A percentile compares a stretch with the other conserved stretches of the same genome.
Evolutionary conservation across 1,140 invertebrate genomes (phyloP).

Genomic region (Hycleus phaleratus): DNA sequence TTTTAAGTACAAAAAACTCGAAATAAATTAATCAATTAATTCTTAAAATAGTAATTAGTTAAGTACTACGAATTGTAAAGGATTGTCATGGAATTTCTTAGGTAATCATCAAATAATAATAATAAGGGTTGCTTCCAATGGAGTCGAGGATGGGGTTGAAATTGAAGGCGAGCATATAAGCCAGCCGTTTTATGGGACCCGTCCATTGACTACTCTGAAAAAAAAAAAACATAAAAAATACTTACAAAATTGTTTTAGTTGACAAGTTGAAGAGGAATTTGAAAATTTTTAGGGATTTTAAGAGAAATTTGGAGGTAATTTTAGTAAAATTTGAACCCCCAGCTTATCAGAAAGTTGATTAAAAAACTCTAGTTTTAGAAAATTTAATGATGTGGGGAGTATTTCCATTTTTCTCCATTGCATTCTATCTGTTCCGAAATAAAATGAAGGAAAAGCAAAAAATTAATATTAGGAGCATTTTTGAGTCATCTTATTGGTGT

Average conservation of each 20-base stretch:
- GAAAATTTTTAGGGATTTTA: no score
- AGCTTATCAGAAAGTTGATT: no score
- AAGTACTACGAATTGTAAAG: constrained; percentile 6
- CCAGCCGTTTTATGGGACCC: constrained; percentile 23
- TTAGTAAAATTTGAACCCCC: no score
- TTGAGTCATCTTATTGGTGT: no score
- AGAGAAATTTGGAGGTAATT: no score
- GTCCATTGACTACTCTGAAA: constrained; percentile 38
- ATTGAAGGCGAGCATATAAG: constrained; percentile 32
- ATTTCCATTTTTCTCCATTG: no score
- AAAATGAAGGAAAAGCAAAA: no score
- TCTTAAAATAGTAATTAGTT: not conserved
- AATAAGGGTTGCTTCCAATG: not conserved
- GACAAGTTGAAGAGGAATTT: no score
- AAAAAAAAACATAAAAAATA: constrained; percentile 19
- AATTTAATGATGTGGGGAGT: no score
- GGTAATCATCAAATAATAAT: not conserved
- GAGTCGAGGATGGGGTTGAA: constrained; percentile 18
- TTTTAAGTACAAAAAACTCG: constrained; percentile 4
- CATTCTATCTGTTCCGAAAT: no score
- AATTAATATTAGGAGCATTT: no score
- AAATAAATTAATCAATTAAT: not conserved
- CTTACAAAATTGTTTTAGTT: not conserved
- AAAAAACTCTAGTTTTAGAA: no score
- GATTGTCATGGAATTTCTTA: not conserved